phyloP scores from a whole-genome alignment of 1,140 invertebrate genomes.

The Drosophila kepulauana region DNA sequence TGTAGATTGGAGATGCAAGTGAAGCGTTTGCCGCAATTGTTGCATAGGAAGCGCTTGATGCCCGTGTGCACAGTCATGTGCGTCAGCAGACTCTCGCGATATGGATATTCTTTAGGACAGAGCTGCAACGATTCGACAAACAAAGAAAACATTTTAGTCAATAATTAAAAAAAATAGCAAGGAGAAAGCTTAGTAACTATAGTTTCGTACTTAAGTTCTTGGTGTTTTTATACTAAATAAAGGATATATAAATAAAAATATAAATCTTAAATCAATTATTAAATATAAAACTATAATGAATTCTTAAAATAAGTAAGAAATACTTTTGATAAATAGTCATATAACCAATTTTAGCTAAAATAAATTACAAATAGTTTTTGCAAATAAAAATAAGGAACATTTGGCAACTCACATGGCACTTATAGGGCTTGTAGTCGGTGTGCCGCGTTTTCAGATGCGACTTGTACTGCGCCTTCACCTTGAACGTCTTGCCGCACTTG shows the following conservation, averaged over 20 bases:
- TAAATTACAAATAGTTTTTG: not conserved
- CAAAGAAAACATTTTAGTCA: not conserved
- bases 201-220: too few relatives aligned
- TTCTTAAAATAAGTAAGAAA: too few relatives aligned
- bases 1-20: constrained; percentile 86
- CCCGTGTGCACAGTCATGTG: constrained; percentile 86
- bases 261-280: too few relatives aligned
- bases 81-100: constrained; percentile 85
- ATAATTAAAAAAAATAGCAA: too few relatives aligned
- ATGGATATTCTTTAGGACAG: constrained; percentile 86
- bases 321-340: too few relatives aligned
- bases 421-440: constrained; percentile 89
- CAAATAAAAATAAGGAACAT: not conserved
- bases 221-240: too few relatives aligned
- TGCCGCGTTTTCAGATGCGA: constrained; percentile 90
- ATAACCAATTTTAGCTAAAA: too few relatives aligned
- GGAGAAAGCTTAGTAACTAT: too few relatives aligned
- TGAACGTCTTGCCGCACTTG: constrained; percentile 85
- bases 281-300: too few relatives aligned
- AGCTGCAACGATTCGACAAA: constrained; percentile 56
- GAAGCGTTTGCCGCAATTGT: constrained; percentile 85
- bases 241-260: too few relatives aligned
- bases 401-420: constrained; percentile 85
- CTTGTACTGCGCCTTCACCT: constrained; percentile 88
- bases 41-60: constrained; percentile 85